Percentiles rank a stretch among this genome's conserved stretches.
Evolutionary conservation across 2,797 vertebrate species (phyloP).

Genomic region (Lates japonicus): DNA sequence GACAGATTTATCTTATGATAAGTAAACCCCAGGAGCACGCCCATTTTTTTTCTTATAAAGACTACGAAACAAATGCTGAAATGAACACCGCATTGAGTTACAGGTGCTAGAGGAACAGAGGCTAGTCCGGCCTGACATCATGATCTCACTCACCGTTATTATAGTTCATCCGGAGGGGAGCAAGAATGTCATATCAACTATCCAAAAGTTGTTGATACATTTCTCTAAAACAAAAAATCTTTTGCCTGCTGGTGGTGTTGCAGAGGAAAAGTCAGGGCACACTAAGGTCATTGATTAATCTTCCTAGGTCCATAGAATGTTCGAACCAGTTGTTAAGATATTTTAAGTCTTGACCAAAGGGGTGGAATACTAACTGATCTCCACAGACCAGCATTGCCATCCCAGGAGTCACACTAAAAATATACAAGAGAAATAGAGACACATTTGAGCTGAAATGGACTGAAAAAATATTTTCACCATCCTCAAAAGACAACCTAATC

Average conservation of each 20-base stretch:
- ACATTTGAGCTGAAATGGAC: slow-evolving; percentile 5
- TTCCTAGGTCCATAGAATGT: not conserved
- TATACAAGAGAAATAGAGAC: slow-evolving; percentile 10
- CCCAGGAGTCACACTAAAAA: not conserved
- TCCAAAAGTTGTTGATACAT: not conserved
- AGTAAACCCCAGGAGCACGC: no score
- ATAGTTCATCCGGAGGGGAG: no score
- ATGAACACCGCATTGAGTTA: no score
- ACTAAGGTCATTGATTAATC: not conserved
- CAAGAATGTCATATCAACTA: no score
- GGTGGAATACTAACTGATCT: no score
- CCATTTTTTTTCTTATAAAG: no score
- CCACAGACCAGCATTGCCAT: no score
- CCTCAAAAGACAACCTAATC: slow-evolving; percentile 24
- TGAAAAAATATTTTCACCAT: not conserved
- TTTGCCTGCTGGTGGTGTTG: not conserved
- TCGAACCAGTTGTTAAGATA: not conserved
- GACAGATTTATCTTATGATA: no score
- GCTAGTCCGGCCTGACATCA: not conserved
- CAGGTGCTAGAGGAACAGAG: no score
- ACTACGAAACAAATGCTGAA: no score
- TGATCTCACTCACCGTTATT: not conserved
- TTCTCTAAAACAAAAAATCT: not conserved
- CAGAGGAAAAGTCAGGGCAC: not conserved
- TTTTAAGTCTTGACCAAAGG: not conserved